phyloP scores from a whole-genome alignment of 2,888 invertebrate genomes.

The Macrosoma leucophasiata region DNA sequence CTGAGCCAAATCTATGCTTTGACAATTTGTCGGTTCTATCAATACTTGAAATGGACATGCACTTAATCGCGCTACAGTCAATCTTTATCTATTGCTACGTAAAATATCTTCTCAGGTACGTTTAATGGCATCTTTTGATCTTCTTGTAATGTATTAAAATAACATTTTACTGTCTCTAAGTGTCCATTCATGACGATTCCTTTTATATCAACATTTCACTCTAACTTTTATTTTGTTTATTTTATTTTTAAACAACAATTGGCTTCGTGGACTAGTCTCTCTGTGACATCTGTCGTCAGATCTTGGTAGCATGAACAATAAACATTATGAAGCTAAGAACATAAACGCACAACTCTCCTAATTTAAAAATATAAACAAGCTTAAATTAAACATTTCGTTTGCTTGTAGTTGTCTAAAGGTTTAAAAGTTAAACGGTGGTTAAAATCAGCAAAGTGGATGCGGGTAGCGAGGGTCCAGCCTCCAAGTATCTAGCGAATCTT shows the following conservation, averaged over 20 bases:
- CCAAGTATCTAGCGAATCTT: conserved; percentile 65
- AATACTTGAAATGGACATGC: conserved; percentile 57
- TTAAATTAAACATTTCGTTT: conserved; percentile 44
- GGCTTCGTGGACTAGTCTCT: conserved; percentile 30
- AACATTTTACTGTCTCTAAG: conserved; percentile 28
- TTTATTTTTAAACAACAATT: conserved; percentile 38
- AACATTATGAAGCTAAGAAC: conserved; percentile 23
- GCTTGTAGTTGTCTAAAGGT: conserved; percentile 57
- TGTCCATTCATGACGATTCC: conserved; percentile 33
- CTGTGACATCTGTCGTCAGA: conserved; percentile 37
- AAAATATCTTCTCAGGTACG: no score
- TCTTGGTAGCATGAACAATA: conserved; percentile 43
- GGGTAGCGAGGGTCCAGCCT: conserved; percentile 63
- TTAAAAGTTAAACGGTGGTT: conserved; percentile 50
- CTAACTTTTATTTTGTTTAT: conserved; percentile 30
- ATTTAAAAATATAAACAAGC: conserved; percentile 34
- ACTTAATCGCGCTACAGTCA: conserved; percentile 47
- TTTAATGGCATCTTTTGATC: no score
- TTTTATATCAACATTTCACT: conserved; percentile 26
- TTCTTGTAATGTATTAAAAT: conserved; percentile 64
- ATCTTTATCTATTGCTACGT: conserved; percentile 20
- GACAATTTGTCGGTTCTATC: conserved; percentile 34
- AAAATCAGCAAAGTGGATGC: conserved; percentile 59
- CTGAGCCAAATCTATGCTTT: conserved; percentile 31
- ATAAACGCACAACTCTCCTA: conserved; percentile 53